Conservation (phyloP, 2,113 vertebrate genomes). For the Poeciliopsis occidentalis region DNA sequence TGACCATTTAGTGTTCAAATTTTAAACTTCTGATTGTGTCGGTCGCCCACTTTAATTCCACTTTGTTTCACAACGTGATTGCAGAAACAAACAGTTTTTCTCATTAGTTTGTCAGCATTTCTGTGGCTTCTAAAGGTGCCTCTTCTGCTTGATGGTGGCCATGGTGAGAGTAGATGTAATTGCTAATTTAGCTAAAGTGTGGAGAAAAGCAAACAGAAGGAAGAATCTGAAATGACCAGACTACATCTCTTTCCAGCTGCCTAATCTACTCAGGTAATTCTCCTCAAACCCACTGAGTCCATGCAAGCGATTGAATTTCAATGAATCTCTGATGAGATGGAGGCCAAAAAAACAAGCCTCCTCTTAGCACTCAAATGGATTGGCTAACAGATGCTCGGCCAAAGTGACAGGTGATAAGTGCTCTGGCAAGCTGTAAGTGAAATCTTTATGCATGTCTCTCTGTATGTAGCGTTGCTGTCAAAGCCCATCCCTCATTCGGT, state of each 20-base stretch:
- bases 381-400: slow-evolving; percentile 70
- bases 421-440: slow-evolving; percentile 63
- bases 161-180: slow-evolving; percentile 79
- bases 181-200: slow-evolving; percentile 82
- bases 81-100: slow-evolving; percentile 48
- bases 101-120: slow-evolving; percentile 69
- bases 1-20: slow-evolving; percentile 1
- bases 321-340: slow-evolving; percentile 72
- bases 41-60: slow-evolving; percentile 40
- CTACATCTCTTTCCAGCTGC: slow-evolving; percentile 67
- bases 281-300: slow-evolving; percentile 75
- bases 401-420: slow-evolving; percentile 73
- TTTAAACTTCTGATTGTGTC: slow-evolving; percentile 29
- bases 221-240: slow-evolving; percentile 68
- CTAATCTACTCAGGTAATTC: slow-evolving; percentile 79
- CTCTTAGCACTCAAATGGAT: slow-evolving; percentile 72
- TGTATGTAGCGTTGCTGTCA: slow-evolving; percentile 44
- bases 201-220: slow-evolving; percentile 76
- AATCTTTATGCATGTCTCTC: slow-evolving; percentile 68
- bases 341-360: slow-evolving; percentile 34
- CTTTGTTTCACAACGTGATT: slow-evolving; percentile 45
- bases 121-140: slow-evolving; percentile 73
- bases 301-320: slow-evolving; percentile 79
- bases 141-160: slow-evolving; percentile 62
- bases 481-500: slow-evolving; percentile 44